Conservation (phyloP, 1,140 invertebrate genomes). For the Bombus waltoni region DNA sequence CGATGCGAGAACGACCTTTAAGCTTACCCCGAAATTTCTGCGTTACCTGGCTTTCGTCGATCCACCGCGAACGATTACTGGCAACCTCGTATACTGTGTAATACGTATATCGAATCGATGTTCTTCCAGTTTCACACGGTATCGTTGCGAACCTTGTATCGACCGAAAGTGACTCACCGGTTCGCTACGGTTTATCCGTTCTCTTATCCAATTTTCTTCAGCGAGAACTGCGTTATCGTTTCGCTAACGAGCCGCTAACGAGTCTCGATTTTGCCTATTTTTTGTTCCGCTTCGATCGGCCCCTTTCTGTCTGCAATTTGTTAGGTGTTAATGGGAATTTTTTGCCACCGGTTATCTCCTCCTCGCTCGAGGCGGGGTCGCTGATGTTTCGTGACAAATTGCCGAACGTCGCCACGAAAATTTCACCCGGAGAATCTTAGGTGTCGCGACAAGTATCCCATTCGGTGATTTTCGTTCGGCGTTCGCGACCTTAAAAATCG, state of each 20-base stretch:
- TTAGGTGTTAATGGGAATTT: slow-evolving; percentile 15
- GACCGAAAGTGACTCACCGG: too few species aligned
- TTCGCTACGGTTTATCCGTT: too few species aligned
- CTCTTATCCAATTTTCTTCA: slow-evolving; percentile 38
- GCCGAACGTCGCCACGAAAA: background rate
- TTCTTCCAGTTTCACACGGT: slow-evolving; percentile 3
- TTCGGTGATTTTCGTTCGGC: background rate
- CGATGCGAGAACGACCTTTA: slow-evolving; percentile 49
- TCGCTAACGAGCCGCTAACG: slow-evolving; percentile 50
- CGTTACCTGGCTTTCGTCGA: background rate
- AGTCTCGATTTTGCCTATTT: slow-evolving; percentile 38
- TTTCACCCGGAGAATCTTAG: background rate
- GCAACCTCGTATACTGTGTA: too few species aligned
- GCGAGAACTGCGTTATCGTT: slow-evolving; percentile 39
- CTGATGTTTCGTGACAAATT: slow-evolving; percentile 13
- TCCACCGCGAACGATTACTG: background rate
- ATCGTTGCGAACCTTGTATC: too few species aligned
- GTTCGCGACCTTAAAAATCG: background rate
- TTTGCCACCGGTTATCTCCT: background rate
- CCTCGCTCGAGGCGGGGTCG: background rate
- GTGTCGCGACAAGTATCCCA: background rate
- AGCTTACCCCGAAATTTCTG: slow-evolving; percentile 29
- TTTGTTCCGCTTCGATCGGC: slow-evolving; percentile 3
- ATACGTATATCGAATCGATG: too few species aligned
- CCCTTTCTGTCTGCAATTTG: slow-evolving; percentile 6